A percentile compares a stretch with the other conserved stretches of the same genome.
These are phyloP conservation scores for Rallus limicola DNA, from an alignment of 2,113 vertebrate genomes.

Conservation along the genomic window DNA sequence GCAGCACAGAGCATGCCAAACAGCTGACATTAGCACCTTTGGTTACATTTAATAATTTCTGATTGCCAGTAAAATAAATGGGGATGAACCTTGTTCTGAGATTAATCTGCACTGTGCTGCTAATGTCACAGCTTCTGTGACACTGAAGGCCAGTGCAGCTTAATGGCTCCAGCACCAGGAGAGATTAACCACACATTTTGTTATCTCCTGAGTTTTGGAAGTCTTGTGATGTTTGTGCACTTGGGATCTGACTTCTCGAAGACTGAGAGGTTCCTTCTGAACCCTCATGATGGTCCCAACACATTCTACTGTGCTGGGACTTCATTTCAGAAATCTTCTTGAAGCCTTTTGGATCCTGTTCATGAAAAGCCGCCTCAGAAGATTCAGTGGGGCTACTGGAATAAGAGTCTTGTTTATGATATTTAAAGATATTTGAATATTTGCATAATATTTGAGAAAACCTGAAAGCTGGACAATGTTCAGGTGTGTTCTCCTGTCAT, in stretches of 20 bases:
- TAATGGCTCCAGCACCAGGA: neutral
- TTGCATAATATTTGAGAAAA: neutral
- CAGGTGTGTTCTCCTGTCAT: neutral
- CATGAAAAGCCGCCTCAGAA: neutral
- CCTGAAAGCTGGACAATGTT: neutral
- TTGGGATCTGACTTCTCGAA: neutral
- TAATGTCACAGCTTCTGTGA: neutral
- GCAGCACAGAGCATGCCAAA: neutral
- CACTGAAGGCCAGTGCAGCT: neutral
- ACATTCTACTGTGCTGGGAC: neutral
- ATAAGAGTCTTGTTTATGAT: neutral
- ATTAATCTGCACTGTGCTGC: neutral
- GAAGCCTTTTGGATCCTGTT: neutral
- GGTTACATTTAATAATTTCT: neutral
- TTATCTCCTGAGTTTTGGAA: neutral
- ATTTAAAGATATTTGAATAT: neutral
- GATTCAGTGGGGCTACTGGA: neutral
- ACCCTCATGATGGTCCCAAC: neutral
- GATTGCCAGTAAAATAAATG: neutral
- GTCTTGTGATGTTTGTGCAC: neutral
- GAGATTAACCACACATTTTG: neutral
- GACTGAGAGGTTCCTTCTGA: neutral
- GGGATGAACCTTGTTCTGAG: neutral
- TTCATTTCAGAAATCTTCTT: neutral
- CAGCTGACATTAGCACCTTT: neutral